Conservation (phyloP, 2,797 vertebrate genomes). For the Anas acuta region DNA sequence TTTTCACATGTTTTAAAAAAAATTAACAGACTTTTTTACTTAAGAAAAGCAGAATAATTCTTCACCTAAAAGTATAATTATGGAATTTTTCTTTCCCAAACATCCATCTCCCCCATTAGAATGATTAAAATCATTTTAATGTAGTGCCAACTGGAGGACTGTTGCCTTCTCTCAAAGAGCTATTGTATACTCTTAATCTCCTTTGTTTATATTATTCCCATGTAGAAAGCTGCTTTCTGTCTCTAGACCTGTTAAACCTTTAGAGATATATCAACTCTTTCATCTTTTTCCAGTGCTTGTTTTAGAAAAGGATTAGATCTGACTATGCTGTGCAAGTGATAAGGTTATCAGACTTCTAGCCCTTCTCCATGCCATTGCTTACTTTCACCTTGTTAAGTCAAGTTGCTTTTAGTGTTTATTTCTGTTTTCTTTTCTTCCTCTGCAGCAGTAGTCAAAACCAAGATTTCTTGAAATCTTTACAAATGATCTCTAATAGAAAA, state of each 20-base stretch:
- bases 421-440: neutral
- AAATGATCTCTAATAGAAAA: neutral
- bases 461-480: neutral
- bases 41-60: neutral
- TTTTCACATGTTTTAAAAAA: neutral
- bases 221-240: slow-evolving; percentile 59
- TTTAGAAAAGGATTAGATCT: slow-evolving; percentile 61
- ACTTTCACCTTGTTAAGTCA: neutral
- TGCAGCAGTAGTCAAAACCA: neutral
- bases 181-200: slow-evolving; percentile 61
- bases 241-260: slow-evolving; percentile 51
- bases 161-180: slow-evolving; percentile 66
- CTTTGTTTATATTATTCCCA: slow-evolving; percentile 65
- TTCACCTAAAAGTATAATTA: slow-evolving; percentile 22
- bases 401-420: neutral
- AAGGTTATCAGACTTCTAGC: slow-evolving; percentile 57
- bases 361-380: neutral
- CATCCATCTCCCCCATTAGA: slow-evolving; percentile 35
- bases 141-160: slow-evolving; percentile 61
- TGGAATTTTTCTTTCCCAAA: slow-evolving; percentile 65
- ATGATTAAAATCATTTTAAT: slow-evolving; percentile 78
- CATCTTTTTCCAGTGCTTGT: slow-evolving; percentile 66
- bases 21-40: neutral
- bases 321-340: slow-evolving; percentile 2
- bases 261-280: slow-evolving; percentile 68